Base-by-base conservation (phyloP, 1,140 invertebrate genomes). In the Saccostrea glomerata region DNA sequence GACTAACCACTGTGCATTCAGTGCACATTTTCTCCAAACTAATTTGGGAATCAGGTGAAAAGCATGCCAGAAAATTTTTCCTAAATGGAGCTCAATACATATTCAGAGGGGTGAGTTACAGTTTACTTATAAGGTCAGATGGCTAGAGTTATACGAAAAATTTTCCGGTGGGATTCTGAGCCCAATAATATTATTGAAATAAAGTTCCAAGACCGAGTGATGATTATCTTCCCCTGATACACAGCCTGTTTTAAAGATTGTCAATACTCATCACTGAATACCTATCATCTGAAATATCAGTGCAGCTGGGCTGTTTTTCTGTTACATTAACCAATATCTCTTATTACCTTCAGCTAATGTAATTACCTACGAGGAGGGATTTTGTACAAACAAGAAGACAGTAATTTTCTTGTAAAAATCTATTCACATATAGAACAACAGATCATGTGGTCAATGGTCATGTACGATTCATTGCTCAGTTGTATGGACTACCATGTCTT, bases 161-260 rank as follows among this genome's bases (percentile, higher is more conserved):
- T 77, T 36, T 77, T 77, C 70, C 70, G 7, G 23, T 77, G 70
- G 70, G 70, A 77, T 25, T 36, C 23, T 25, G 25, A 77, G 70
- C 70, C 70, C 70, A 77, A 77, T 77, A 77, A 77, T 13, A 77
- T 77, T 77, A 77, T 77, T 77, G 70, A 77, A n/a, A n/a, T n/a
- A n/a, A n/a, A n/a, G n/a, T n/a, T n/a, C n/a, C n/a, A n/a, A n/a
- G n/a, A 36, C 30, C 0, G 30, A 36, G 30, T 36, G 30, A 36
- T 36, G 30, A 36, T 36, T 36, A 36, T 63, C n/a, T n/a, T 63
- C 13, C 58, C 58, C 15, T 20, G 58, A 63, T 20, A 63, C 47
- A 47, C 47, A 20, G 0, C 58, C 58, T 63, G 58, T 63, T 17
- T n/a, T 63, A n/a, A 63, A 63, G n/a, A 63, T 20, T 63, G 58